Evolutionary conservation across 2,888 invertebrate genomes (phyloP), one percentile per base, ranked within the genome.

Genomic region (Drosophila acutilabella): DNA sequence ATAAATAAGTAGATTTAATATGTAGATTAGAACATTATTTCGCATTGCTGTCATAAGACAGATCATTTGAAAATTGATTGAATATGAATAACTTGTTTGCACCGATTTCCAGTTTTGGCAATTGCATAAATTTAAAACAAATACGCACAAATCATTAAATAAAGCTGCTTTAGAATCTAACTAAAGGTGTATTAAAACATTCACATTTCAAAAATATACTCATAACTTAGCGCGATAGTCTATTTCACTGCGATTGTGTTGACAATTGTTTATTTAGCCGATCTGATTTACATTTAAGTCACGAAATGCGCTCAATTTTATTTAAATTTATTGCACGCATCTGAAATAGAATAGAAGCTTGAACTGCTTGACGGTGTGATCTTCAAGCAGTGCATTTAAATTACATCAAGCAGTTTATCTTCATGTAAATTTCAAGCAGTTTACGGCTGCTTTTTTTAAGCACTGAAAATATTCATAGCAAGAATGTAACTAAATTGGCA

Each of bases 41-140:
- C 3, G 33, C 40, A 52, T 23, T 13, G 40, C 40, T 40, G 40
- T 13, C 16, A 47, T 10, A 47, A 47, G 14, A 30, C 26, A 26
- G 30, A 47, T 47, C 30, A 30, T 26, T 2, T 30, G 26, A 16
- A 8, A 11, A 44, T 18, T 54, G 42, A 33, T 48, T 59, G 59
- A 42, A 26, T 30, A 11, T n/a, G 18, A 61, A 33, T 44, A 54
- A 42, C 33, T 44, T n/a, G 62, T 30, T 47, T 47, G 7, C 2
- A 30, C 13, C 14, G 14, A 47, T 26, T 30, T 47, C 47, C n/a
- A 47, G 30, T 30, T 47, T 30, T 10, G 23, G 10, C 10, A 47
- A 30, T 30, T 47, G 10, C 5, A 30, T 47, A 14, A 7, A 11
- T 26, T 30, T 30, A 14, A 4, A 47, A 4, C 5, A 10, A 30